Evolutionary conservation across 2,113 vertebrate genomes (phyloP).

Genomic region (Scytalopus superciliaris): DNA sequence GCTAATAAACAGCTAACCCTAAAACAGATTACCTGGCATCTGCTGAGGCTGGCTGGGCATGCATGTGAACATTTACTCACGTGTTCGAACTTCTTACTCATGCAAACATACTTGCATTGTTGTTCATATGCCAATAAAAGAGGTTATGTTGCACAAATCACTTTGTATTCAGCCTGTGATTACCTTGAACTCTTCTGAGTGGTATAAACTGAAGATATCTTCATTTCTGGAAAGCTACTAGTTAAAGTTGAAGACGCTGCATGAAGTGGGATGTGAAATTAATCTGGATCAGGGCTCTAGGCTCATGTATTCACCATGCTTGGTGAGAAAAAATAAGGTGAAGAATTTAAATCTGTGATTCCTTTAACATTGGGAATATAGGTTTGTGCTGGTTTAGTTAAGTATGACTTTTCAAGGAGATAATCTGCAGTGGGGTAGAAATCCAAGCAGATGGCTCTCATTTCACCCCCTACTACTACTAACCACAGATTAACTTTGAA

Average conservation of each 20-base stretch:
- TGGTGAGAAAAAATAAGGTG: background rate
- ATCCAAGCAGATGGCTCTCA: background rate
- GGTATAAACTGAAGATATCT: background rate
- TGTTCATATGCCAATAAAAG: background rate
- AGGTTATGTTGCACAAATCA: background rate
- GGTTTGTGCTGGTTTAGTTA: background rate
- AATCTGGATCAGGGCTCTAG: background rate
- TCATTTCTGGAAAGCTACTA: background rate
- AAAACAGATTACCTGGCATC: background rate
- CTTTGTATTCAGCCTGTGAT: background rate
- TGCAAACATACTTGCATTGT: background rate
- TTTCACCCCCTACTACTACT: background rate
- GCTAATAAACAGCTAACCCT: background rate
- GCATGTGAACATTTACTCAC: background rate
- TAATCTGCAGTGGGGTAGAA: background rate
- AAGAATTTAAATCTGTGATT: background rate
- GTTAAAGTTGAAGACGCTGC: background rate
- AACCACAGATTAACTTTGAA: background rate
- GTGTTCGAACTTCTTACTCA: background rate
- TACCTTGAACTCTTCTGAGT: background rate
- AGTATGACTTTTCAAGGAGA: background rate
- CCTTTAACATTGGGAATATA: background rate
- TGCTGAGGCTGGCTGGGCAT: background rate
- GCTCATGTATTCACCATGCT: background rate
- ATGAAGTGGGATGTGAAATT: background rate